These are phyloP conservation scores for Hipparchia semele DNA, from an alignment of 2,888 invertebrate genomes.

Conservation along the genomic window DNA sequence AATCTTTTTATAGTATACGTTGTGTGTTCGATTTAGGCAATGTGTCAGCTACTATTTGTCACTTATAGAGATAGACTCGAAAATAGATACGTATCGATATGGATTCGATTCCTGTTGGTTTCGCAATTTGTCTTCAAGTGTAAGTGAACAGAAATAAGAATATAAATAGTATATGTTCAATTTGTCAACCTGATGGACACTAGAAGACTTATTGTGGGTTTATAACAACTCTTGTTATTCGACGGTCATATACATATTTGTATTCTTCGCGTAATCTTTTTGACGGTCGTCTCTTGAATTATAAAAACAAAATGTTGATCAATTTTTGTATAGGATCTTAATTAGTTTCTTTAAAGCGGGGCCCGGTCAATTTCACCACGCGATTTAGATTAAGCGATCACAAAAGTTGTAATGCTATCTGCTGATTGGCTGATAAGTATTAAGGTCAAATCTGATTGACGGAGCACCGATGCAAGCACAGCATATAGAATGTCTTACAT, in stretches of 20 bases:
- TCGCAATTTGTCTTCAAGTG: too few relatives aligned
- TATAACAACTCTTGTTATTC: neutral
- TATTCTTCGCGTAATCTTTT: neutral
- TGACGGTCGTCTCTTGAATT: conserved; percentile 19
- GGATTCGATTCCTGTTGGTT: too few relatives aligned
- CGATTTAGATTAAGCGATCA: conserved; percentile 44
- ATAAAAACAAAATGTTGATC: conserved; percentile 46
- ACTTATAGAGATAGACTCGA: too few relatives aligned
- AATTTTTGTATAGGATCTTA: conserved; percentile 72
- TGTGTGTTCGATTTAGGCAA: too few relatives aligned
- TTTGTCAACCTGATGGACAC: too few relatives aligned
- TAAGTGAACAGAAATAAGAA: too few relatives aligned
- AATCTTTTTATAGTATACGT: too few relatives aligned
- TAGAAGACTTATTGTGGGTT: neutral
- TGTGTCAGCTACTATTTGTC: too few relatives aligned
- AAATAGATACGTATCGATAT: too few relatives aligned
- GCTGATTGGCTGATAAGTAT: conserved; percentile 55
- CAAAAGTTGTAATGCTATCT: conserved; percentile 48
- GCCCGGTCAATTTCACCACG: conserved; percentile 71
- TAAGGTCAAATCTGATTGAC: conserved; percentile 25
- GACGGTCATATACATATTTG: neutral
- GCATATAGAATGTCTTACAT: neutral
- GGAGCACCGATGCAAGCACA: neutral
- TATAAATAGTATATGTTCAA: too few relatives aligned
- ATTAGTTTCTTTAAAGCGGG: conserved; percentile 69